Conservation (phyloP, 2,888 invertebrate genomes). For the Sabatieria punctata region DNA sequence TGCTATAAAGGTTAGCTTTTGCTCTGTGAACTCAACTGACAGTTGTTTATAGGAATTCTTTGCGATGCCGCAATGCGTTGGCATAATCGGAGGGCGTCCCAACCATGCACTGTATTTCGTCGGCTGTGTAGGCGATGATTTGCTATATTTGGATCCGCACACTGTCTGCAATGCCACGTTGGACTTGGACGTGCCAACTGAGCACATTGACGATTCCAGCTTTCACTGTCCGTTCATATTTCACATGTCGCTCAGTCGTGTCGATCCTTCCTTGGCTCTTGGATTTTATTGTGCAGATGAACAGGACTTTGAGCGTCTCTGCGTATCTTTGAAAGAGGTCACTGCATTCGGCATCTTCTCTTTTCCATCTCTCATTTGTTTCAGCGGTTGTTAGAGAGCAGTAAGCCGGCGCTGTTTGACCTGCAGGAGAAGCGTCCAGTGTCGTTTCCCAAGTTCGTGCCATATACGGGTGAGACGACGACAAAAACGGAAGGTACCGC, state of each 20-base stretch:
- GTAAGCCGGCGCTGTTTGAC: conserved; percentile 25
- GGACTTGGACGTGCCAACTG: neutral
- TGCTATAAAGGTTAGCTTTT: conserved; percentile 56
- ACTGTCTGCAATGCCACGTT: conserved; percentile 15
- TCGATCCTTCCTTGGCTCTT: conserved; percentile 28
- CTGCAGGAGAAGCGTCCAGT: conserved; percentile 23
- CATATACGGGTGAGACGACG: conserved; percentile 22
- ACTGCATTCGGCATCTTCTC: too few relatives aligned
- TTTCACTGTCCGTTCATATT: conserved; percentile 27
- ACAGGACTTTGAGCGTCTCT: conserved; percentile 3
- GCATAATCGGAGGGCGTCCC: conserved; percentile 96
- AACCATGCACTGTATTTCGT: conserved; percentile 94
- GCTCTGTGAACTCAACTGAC: neutral
- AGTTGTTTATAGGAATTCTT: conserved; percentile 37
- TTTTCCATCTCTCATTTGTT: conserved; percentile 3
- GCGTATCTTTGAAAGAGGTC: neutral
- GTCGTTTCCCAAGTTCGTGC: conserved; percentile 24
- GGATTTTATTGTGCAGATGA: conserved; percentile 14
- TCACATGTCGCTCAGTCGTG: conserved; percentile 23
- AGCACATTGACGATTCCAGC: conserved; percentile 17
- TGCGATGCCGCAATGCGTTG: conserved; percentile 41
- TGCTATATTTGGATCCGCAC: conserved; percentile 88
- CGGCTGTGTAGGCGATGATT: conserved; percentile 59
- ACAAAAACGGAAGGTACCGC: conserved; percentile 10
- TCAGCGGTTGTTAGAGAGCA: conserved; percentile 18